Conservation (phyloP, 2,113 vertebrate genomes). For the Oncorhynchus clarkii region DNA sequence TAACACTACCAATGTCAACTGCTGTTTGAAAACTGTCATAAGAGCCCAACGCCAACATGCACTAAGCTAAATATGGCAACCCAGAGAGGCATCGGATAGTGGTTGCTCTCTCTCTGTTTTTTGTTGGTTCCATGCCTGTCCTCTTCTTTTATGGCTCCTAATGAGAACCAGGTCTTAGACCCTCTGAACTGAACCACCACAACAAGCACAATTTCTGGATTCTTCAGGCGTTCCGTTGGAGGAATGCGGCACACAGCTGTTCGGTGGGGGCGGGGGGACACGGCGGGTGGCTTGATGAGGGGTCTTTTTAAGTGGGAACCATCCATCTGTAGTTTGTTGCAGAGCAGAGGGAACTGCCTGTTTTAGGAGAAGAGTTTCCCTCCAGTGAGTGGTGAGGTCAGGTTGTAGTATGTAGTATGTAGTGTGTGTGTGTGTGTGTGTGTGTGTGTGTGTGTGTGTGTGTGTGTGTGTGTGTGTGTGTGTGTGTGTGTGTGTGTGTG, state of each 20-base stretch:
- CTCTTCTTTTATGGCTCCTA: conserved; percentile 57
- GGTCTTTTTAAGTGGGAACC: background rate
- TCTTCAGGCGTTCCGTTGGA: conserved; percentile 58
- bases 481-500: conserved; percentile 14
- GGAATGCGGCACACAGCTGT: conserved; percentile 72
- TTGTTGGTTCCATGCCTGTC: conserved; percentile 55
- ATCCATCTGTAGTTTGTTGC: conserved; percentile 60
- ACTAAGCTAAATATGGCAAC: conserved; percentile 33
- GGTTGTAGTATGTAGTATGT: conserved; percentile 18
- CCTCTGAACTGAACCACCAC: conserved; percentile 52
- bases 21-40: conserved; percentile 24
- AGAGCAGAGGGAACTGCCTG: conserved; percentile 20
- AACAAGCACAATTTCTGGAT: conserved; percentile 65
- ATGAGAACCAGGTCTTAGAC: conserved; percentile 62
- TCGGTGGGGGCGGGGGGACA: conserved; percentile 1
- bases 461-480: conserved; percentile 13
- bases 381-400: conserved; percentile 33
- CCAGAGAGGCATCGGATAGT: background rate
- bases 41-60: conserved; percentile 10
- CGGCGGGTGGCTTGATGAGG: conserved; percentile 56
- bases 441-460: conserved; percentile 14
- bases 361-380: conserved; percentile 33
- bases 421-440: conserved; percentile 13
- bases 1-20: conserved; percentile 18
- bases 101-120: background rate